These are phyloP conservation scores for Globodera ellingtonae DNA, from an alignment of 1,140 invertebrate species.

Conservation along the genomic window DNA sequence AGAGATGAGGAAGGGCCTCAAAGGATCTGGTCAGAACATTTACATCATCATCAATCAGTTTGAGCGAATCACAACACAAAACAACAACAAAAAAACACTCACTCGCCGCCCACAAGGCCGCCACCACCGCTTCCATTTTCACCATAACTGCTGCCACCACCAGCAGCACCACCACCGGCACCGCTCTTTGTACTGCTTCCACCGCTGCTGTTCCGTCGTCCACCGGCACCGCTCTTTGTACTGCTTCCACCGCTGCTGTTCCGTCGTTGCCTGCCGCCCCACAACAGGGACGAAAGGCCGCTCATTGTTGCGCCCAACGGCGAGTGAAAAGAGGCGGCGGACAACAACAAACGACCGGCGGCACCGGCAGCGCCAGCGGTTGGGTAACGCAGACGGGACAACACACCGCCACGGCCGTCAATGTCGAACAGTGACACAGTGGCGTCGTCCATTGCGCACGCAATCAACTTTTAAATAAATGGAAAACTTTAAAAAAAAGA, in stretches of 20 bases:
- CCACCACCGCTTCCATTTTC: neutral
- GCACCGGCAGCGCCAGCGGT: slow-evolving; percentile 5
- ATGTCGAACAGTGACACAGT: slow-evolving; percentile 48
- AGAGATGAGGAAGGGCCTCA: too few relatives aligned
- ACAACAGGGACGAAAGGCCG: slow-evolving; percentile 18
- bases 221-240: neutral
- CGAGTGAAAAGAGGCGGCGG: slow-evolving; percentile 15
- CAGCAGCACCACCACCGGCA: neutral
- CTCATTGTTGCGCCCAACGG: slow-evolving; percentile 7
- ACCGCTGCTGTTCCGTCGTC: slow-evolving; percentile 22
- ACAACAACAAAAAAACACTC: neutral
- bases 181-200: slow-evolving; percentile 11
- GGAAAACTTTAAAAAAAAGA: too few relatives aligned
- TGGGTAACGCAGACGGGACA: slow-evolving; percentile 44
- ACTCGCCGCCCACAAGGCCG: too few relatives aligned
- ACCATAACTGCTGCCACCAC: neutral
- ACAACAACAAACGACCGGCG: slow-evolving; percentile 2
- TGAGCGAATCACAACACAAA: too few relatives aligned
- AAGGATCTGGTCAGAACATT: too few relatives aligned
- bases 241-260: slow-evolving; percentile 28
- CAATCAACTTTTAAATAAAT: slow-evolving; percentile 22
- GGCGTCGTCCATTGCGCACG: slow-evolving; percentile 45
- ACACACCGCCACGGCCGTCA: slow-evolving; percentile 39
- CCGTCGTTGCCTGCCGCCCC: neutral
- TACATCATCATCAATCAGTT: too few relatives aligned